Evolutionary conservation across 2,888 invertebrate genomes (phyloP).

Genomic region (Drosophila vallismaia): DNA sequence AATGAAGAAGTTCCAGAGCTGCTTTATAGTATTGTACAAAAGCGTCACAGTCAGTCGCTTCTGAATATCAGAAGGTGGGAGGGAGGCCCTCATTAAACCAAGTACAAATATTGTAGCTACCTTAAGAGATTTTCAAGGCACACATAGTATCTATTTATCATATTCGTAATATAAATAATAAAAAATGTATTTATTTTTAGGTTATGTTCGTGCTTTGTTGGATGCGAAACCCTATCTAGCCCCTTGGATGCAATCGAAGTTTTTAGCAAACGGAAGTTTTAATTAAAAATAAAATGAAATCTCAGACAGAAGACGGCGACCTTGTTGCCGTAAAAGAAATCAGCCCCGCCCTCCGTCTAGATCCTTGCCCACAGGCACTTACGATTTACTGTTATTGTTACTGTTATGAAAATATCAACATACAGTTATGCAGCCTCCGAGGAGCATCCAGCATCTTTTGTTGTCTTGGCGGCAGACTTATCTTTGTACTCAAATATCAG

Average conservation of each 20-base stretch:
- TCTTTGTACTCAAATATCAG: slow-evolving; percentile 68
- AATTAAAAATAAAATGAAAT: slow-evolving; percentile 11
- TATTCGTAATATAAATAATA: too few relatives aligned
- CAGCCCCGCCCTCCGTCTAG: slow-evolving; percentile 12
- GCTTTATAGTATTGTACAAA: slow-evolving; percentile 44
- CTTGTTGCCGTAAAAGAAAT: slow-evolving; percentile 36
- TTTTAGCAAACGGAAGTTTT: neutral
- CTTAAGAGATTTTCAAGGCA: neutral
- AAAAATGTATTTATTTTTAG: too few relatives aligned
- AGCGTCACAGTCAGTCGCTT: slow-evolving; percentile 45
- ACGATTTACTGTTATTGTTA: slow-evolving; percentile 70
- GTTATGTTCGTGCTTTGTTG: too few relatives aligned
- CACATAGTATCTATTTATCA: neutral
- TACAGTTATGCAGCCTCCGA: slow-evolving; percentile 52
- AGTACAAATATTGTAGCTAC: neutral
- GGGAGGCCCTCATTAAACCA: neutral
- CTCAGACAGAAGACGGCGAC: slow-evolving; percentile 29
- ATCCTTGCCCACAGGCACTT: slow-evolving; percentile 37
- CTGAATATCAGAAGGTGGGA: neutral
- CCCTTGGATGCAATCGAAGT: too few relatives aligned
- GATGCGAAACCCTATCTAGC: too few relatives aligned
- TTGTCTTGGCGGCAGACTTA: slow-evolving; percentile 57
- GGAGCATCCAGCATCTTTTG: slow-evolving; percentile 10
- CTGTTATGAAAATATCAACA: slow-evolving; percentile 74
- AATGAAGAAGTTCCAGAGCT: slow-evolving; percentile 56